Evolutionary conservation across 64 coral and sea anemone species (phyloP), one percentile per base, ranked within the genome.

Genomic region (Pocillopora verrucosa): DNA sequence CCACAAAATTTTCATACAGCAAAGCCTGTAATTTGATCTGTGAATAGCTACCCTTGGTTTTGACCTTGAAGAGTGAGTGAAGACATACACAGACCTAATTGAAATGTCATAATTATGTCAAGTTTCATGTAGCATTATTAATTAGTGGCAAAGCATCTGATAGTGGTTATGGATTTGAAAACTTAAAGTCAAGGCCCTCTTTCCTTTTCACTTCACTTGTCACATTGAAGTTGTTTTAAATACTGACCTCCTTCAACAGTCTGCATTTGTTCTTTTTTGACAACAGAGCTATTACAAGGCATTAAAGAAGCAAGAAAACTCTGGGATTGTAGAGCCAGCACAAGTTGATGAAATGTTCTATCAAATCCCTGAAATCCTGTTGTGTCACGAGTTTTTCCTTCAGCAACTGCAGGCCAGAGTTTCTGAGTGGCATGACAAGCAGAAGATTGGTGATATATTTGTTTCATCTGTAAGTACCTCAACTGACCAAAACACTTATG

Each of bases 301-400:
- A 65, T 59, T 96, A 26, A 93, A 93, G 75, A 96, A 93, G 76
- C 88, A 89, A 16, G 94, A 99, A 30, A 99, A 92, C 78, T 83
- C 88, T 16, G 82, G 90, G 37, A 93, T 99, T 60, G 96, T 95
- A 16, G 96, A 99, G n/a, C 78, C 96, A 34, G 90, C 93, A 5
- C 94, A 93, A 84, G 96, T 95, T n/a, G 94, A 98, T 13, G 96
- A 99, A 82, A 99, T 99, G 93, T 99, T 99, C 65, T 99, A 99
- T 79, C 97, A 99, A 80, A 99, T 99, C n/a, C 93, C 97, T n/a
- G 97, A 99, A 59, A 99, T 99, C 58, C 89, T 99, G 13, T 78
- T 90, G 25, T 91, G 88, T 75, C 97, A 99, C 14, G 93, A 99
- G 88, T 88, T 93, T 77, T 99, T 99, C 74, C 90, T 99, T 38